Evolutionary conservation across 2,888 invertebrate genomes (phyloP).

Genomic region (Scrobipalpa atriplicella): DNA sequence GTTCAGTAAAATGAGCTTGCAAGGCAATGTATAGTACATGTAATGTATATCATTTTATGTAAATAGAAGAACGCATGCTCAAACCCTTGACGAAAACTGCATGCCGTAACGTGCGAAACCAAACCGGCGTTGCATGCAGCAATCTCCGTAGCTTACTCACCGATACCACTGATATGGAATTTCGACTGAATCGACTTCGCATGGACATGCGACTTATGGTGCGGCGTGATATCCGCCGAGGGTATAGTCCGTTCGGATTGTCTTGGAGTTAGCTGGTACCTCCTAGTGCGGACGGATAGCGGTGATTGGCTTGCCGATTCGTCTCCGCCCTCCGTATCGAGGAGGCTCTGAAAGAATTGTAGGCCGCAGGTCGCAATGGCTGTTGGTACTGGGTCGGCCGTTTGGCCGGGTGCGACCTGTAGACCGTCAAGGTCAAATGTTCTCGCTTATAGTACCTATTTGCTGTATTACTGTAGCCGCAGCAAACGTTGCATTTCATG

Average conservation of each 20-base stretch:
- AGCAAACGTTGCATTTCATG: constrained; percentile 4
- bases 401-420: constrained; percentile 19
- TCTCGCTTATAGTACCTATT: background rate
- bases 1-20: background rate
- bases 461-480: background rate
- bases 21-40: background rate
- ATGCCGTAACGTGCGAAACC: constrained; percentile 14
- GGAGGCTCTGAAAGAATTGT: constrained; percentile 84
- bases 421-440: constrained; percentile 17
- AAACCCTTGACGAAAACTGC: constrained; percentile 2
- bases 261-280: constrained; percentile 90
- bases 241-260: constrained; percentile 90
- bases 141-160: constrained; percentile 64
- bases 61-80: background rate
- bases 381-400: constrained; percentile 20
- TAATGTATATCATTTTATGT: background rate
- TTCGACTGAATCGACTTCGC: constrained; percentile 78
- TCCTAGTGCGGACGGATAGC: constrained; percentile 88
- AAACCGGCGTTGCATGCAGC: constrained; percentile 14
- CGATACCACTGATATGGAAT: constrained; percentile 87
- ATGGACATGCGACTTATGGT: constrained; percentile 76
- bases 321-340: constrained; percentile 90
- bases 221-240: constrained; percentile 87
- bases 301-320: constrained; percentile 92
- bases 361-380: constrained; percentile 23